Conservation (phyloP, 2,797 vertebrate species). For the Cottoperca gobio region DNA sequence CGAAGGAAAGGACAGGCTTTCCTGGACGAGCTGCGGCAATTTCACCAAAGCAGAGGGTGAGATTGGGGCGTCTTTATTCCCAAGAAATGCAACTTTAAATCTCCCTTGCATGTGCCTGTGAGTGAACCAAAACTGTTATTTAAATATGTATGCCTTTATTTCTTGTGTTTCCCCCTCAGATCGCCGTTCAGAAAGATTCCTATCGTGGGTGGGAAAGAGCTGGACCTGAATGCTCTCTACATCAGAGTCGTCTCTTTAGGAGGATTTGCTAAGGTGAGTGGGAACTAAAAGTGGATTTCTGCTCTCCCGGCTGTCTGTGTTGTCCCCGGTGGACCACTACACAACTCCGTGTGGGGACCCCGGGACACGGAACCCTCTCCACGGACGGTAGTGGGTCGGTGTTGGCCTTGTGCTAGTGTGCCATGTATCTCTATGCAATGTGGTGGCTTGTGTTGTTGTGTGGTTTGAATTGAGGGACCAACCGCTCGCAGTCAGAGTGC, state of each 20-base stretch:
- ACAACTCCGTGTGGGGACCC: conserved; percentile 61
- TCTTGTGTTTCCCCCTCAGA: conserved; percentile 82
- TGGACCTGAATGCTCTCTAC: conserved; percentile 98
- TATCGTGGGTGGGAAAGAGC: conserved; percentile 97
- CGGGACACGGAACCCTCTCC: conserved; percentile 57
- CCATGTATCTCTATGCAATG: conserved; percentile 81
- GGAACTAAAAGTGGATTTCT: conserved; percentile 88
- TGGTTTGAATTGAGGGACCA: conserved; percentile 80
- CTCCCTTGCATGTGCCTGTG: conserved; percentile 62
- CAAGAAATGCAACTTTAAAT: conserved; percentile 82
- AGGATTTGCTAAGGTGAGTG: conserved; percentile 99
- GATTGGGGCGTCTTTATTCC: conserved; percentile 83
- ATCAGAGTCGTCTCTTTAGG: conserved; percentile 98
- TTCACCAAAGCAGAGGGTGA: conserved; percentile 99
- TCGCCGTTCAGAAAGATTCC: conserved; percentile 99
- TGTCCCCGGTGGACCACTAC: conserved; percentile 61
- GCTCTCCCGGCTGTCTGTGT: conserved; percentile 74
- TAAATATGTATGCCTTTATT: conserved; percentile 75
- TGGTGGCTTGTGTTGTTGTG: conserved; percentile 84
- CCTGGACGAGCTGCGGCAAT: conserved; percentile 99
- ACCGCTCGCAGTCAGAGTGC: conserved; percentile 86
- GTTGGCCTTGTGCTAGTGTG: conserved; percentile 86
- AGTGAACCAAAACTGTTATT: conserved; percentile 75
- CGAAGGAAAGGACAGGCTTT: conserved; percentile 99
- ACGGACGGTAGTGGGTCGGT: conserved; percentile 54